Percentiles rank a stretch among this genome's conserved stretches.
Conservation (phyloP, 2,113 vertebrate species). For the Nestor notabilis region DNA sequence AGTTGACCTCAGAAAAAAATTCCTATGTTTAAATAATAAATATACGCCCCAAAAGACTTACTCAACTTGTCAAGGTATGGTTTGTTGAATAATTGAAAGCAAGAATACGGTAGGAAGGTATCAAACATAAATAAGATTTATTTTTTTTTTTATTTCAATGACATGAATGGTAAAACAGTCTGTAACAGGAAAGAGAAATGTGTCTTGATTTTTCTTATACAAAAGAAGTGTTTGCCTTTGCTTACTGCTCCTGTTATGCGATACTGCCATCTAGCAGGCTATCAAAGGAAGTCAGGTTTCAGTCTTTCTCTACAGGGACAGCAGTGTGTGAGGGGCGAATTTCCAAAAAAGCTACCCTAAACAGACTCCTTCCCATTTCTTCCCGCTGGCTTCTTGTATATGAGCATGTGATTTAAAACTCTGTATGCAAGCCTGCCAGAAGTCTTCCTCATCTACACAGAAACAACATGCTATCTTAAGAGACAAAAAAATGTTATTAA, state of each 20-base stretch:
- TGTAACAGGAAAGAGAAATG: background rate
- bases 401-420: background rate
- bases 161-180: background rate
- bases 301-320: background rate
- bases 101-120: background rate
- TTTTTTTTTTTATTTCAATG: background rate
- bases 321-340: background rate
- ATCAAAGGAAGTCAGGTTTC: background rate
- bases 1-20: background rate
- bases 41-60: background rate
- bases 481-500: background rate
- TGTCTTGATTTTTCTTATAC: background rate
- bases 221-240: background rate
- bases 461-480: background rate
- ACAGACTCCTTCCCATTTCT: background rate
- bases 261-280: constrained; percentile 21
- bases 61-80: background rate
- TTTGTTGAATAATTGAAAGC: background rate
- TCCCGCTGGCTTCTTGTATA: background rate
- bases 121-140: background rate
- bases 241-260: background rate
- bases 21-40: background rate
- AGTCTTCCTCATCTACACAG: background rate
- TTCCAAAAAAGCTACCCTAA: background rate
- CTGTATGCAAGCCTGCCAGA: background rate